Conservation (phyloP, 1,140 invertebrate species). For the Hylyphantes graminicola region DNA sequence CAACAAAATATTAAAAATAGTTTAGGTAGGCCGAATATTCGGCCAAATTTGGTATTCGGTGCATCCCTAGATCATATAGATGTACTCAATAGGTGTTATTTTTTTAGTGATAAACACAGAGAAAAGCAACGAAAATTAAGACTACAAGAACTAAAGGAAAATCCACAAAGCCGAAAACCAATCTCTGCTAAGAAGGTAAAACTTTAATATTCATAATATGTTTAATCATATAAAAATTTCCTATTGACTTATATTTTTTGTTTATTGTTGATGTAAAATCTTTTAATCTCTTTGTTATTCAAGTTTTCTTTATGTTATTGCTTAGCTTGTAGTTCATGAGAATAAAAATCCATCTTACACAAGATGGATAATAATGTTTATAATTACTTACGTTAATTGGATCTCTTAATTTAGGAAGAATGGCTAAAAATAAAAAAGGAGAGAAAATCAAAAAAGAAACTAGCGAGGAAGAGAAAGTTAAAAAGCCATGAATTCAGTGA, state of each 20-base stretch:
- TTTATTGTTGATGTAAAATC: background rate
- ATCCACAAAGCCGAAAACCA: slow-evolving; percentile 7
- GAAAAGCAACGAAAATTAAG: slow-evolving; percentile 81
- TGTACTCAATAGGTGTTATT: too few species aligned
- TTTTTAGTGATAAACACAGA: slow-evolving; percentile 75
- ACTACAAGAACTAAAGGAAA: slow-evolving; percentile 72
- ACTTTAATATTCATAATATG: background rate
- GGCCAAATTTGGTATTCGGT: too few species aligned
- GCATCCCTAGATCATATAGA: too few species aligned
- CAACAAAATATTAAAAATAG: too few species aligned
- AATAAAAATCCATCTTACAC: background rate
- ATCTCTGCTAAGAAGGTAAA: slow-evolving; percentile 27
- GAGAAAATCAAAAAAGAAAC: slow-evolving; percentile 70
- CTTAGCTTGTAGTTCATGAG: background rate
- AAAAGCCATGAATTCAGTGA: slow-evolving; percentile 71
- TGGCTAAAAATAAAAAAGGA: slow-evolving; percentile 66
- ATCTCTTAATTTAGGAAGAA: background rate
- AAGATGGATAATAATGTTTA: background rate
- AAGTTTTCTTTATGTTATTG: background rate
- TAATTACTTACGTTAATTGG: background rate
- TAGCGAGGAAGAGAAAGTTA: slow-evolving; percentile 70
- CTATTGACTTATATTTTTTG: background rate
- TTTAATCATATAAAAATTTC: background rate
- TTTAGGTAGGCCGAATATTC: too few species aligned
- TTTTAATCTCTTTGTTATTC: background rate